A percentile compares a stretch with the other conserved stretches of the same genome.
phyloP scores from a whole-genome alignment of 2,797 vertebrate species.

The Scyliorhinus canicula region DNA sequence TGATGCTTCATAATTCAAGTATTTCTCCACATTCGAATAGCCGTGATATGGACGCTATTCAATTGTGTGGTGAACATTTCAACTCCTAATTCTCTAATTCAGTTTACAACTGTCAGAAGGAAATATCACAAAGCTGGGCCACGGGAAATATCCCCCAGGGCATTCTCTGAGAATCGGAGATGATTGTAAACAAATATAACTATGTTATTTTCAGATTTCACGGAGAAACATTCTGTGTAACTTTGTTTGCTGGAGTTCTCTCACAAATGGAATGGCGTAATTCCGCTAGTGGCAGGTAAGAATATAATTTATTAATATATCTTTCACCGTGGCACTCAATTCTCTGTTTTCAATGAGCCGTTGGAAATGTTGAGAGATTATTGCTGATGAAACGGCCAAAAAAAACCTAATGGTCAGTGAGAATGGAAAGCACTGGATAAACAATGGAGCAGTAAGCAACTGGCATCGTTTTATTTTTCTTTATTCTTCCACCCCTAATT shows the following conservation, averaged over 20 bases:
- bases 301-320: neutral
- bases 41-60: neutral
- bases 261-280: neutral
- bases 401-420: neutral
- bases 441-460: neutral
- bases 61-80: neutral
- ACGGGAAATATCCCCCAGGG: too few species aligned
- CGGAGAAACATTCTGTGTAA: neutral
- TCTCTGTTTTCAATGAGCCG: neutral
- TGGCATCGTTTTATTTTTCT: too few species aligned
- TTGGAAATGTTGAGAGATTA: neutral
- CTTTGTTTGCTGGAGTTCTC: neutral
- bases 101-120: neutral
- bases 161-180: neutral
- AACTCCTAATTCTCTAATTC: neutral
- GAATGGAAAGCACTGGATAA: neutral
- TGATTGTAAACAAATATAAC: neutral
- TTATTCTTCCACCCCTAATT: too few species aligned
- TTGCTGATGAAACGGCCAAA: neutral
- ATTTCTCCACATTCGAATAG: neutral
- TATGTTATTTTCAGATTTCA: neutral
- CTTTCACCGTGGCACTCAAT: neutral
- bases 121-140: neutral
- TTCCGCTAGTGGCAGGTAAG: neutral
- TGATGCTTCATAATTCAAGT: neutral